Conservation (phyloP, 1,140 invertebrate genomes). For the Trichogramma pretiosum region DNA sequence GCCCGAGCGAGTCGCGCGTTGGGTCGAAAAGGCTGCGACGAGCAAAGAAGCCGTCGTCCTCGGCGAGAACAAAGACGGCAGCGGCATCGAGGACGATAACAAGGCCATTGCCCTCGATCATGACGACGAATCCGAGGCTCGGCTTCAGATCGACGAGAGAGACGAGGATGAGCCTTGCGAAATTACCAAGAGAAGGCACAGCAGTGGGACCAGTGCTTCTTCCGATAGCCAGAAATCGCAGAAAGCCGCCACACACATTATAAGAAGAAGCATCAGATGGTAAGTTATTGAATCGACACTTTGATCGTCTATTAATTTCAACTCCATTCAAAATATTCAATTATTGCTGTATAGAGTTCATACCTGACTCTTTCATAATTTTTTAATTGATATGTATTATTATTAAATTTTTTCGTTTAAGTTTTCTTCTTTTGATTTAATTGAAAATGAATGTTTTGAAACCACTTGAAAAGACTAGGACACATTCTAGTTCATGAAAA, state of each 20-base stretch:
- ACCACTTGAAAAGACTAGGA: too few species aligned
- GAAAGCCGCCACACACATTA: constrained; percentile 37
- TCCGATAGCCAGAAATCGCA: constrained; percentile 30
- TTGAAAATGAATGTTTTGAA: too few species aligned
- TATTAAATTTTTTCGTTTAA: too few species aligned
- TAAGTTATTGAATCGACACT: too few species aligned
- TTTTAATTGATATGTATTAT: too few species aligned
- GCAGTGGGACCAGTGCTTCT: constrained; percentile 3
- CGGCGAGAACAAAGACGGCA: constrained; percentile 2
- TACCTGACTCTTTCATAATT: too few species aligned
- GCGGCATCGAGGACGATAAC: neutral
- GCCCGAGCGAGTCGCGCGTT: constrained; percentile 31
- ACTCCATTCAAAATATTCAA: too few species aligned
- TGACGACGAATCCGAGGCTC: constrained; percentile 9
- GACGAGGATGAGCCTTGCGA: neutral
- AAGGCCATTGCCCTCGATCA: too few species aligned
- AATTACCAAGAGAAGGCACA: neutral
- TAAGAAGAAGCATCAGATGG: constrained; percentile 40
- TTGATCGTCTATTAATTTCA: too few species aligned
- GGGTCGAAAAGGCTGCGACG: constrained; percentile 32
- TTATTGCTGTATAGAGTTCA: too few species aligned
- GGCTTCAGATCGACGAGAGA: constrained; percentile 11
- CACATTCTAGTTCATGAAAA: too few species aligned
- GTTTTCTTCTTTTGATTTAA: too few species aligned
- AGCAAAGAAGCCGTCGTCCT: constrained; percentile 12